Evolutionary conservation across 2,797 vertebrate genomes (phyloP), one percentile per base, ranked within the genome.

Genomic region (Manis pentadactyla): DNA sequence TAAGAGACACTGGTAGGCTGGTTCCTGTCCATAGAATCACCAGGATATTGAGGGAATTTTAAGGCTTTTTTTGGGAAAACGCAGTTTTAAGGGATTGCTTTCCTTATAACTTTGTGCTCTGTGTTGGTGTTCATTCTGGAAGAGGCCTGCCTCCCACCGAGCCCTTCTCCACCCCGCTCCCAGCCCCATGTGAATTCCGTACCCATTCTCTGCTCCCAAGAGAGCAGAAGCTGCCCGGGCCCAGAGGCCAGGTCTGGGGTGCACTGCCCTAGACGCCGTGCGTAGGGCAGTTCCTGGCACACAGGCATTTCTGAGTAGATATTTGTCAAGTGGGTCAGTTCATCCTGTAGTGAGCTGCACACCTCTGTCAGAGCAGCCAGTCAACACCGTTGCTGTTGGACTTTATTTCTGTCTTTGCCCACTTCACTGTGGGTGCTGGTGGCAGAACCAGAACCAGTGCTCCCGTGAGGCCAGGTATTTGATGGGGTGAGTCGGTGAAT

Each of bases 241-340:
- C 63, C 46, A 10, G 74, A 31, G n/a, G 10, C 63, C n/a, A 0
- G 13, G 12, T 79, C 85, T 82, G 18, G n/a, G 29, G 18, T 59
- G 68, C 25, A 8, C 37, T 81, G 0, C 42, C 34, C 4, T 75
- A 57, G 55, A 1, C 0, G 0, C 25, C n/a, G 63, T 1, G 2
- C 68, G 87, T 51, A 4, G 5, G 39, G 4, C 34, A 69, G 37
- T 68, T 77, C 27, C 74, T 12, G 74, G 68, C 73, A 27, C 25
- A 18, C 25, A 39, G 34, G 19, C 23, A 1, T 0, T 71, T 37
- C 64, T 71, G 53, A 19, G 34, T 18, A 66, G 87, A 12, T 71
- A 49, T 34, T 64, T 90, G 19, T 23, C 55, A 0, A 23, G 17
- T 37, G 13, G 27, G 18, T 73, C 42, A 8, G 5, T 78, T 46